Evolutionary conservation across 2,888 invertebrate genomes (phyloP), one percentile per base, ranked within the genome.

Genomic region (Amphipyra berbera): DNA sequence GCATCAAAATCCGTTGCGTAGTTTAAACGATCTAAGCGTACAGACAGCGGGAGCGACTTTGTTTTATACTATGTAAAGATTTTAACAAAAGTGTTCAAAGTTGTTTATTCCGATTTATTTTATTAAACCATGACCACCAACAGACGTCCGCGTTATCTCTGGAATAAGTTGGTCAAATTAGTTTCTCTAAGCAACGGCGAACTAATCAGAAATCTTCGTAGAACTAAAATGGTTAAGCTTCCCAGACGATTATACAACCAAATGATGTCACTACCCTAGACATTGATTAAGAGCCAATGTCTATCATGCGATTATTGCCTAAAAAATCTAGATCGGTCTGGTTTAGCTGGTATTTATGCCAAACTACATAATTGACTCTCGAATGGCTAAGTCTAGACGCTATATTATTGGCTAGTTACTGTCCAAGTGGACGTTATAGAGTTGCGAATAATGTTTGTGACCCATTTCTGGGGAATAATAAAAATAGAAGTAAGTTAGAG

Each of bases 351-450:
- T 64, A 57, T 76, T 77, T 76, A 73, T 77, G 77, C 68, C 68
- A 73, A 77, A 76, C 44, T n/a, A 64, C 46, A 73, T 76, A 79
- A 78, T 73, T 75, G 70, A 41, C 50, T 63, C 57, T 67, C 48
- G 41, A 78, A 78, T 68, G 30, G 57, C 64, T 53, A 40, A 56
- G 81, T 79, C 79, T 79, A 79, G 79, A 79, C 79, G 41, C 50
- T 56, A 58, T 64, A 68, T 73, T 80, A 80, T 76, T 44, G 68
- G 66, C 45, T 55, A 57, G 64, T 79, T 61, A 79, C 61, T 62
- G 27, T 53, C 45, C 52, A 40, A 73, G 59, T 62, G 60, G 68
- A 66, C 67, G 50, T 62, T 78, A 72, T 52, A 47, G 55, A 56
- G 54, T 46, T 21, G 40, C n/a, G 57, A 65, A 72, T 69, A 55